Base-by-base conservation (phyloP, 2,888 invertebrate species). In the Coelopa pilipes region DNA sequence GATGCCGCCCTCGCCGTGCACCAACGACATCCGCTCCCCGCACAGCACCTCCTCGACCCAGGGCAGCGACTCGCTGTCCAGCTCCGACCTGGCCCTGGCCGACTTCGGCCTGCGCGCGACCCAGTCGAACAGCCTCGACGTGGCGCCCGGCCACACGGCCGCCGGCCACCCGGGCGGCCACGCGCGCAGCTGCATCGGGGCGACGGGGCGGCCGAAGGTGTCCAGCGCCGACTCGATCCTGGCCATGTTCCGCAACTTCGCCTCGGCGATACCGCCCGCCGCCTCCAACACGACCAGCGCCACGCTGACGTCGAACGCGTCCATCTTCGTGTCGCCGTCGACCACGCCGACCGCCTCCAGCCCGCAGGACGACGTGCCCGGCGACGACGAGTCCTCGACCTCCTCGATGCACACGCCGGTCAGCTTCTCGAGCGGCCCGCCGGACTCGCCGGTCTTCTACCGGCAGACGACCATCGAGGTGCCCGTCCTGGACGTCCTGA, bases 221-320 rank as follows among this genome's bases (percentile, higher is more conserved):
- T 91, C 93, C 46, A 93, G 93, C 82, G 94, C 94, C 12, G 94
- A 94, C 86, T 94, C 94, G 1, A 92, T 94, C 78, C 87, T 94
- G 76, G 93, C 93, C 12, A 93, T 94, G 92, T 93, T 94, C 84
- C 89, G 92, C 72, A 93, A 92, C 83, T 93, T 93, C 83, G 92
- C 93, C 19, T 92, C 92, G 21, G 73, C 76, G 1, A 67, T 80
- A n/a, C 78, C 79, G 70, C 78, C 79, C 73, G 76, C 79, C 73
- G 34, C 34, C 34, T 79, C 79, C 55, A 79, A 78, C 65, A 78
- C 76, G 17, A 78, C 75, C 70, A 72, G 74, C 15, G 3, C 90
- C 73, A 78, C 78, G 69, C 74, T 79, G 70, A 78, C 78, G 73
- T 79, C 79, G 55, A 79, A 76, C 24, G 77, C 92, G 45, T 92